Evolutionary conservation across 1,140 invertebrate species (phyloP), one percentile per base, ranked within the genome.

Genomic region (Penaeus japonicus): DNA sequence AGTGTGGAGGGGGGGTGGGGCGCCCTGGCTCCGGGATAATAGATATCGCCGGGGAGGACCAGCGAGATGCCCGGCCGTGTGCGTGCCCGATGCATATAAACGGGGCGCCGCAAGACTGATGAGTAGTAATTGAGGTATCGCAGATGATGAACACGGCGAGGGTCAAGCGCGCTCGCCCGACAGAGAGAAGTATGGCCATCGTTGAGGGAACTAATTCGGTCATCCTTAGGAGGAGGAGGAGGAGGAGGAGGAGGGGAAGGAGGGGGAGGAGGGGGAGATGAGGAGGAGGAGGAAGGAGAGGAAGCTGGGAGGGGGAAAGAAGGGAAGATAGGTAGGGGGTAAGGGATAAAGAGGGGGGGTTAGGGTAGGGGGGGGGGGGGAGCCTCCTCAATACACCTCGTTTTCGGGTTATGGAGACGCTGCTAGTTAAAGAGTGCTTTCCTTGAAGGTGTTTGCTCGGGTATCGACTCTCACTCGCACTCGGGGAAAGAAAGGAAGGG

Each of bases 121-220:
- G 87, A 89, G 53, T 27, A 65, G 87, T 89, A 89, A 89, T 89
- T 89, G 87, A 89, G 87, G 87, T 79, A 89, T 89, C 87, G 84
- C 54, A 73, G 39, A 84, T 89, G 87, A 89, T 89, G 75, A 84
- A 89, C 87, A 30, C 65, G 32, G 47, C 32, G 79, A 78, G 87
- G 80, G 57, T 53, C 70, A 53, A 27, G 24, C 62, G 35, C 18
- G 83, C 30, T 47, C 39, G 83, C n/a, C 39, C 47, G 39, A 47
- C 39, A 47, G 5, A 12, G 39, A 47, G 39, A 47, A 47, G 39
- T 47, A 47, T 47, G 12, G 39, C 39, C 39, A 47, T 47, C 39
- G 39, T 47, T 47, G 39, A 47, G 39, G 5, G 39, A 10, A 47
- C 39, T 47, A 47, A 47, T 47, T 47, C 39, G 39, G 39, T 47